Percentiles rank a stretch among this genome's conserved stretches.
These are phyloP conservation scores for Pogonophryne albipinna DNA, from an alignment of 2,797 vertebrate genomes.

Conservation along the genomic window DNA sequence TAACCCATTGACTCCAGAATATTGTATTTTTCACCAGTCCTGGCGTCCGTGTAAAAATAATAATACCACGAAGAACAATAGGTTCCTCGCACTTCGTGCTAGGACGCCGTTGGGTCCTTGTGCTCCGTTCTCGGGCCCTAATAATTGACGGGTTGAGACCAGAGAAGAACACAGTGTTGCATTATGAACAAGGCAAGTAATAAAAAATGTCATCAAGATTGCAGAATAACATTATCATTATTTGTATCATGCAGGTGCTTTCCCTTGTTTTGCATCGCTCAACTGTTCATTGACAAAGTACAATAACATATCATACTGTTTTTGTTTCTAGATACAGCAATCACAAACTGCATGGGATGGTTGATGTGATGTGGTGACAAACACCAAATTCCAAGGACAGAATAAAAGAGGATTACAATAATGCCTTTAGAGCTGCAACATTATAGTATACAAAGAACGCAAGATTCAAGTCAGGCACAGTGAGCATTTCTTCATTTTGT, in stretches of 20 bases:
- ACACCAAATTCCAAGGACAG: background rate
- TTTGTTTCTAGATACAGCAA: too few species aligned
- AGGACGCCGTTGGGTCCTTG: too few species aligned
- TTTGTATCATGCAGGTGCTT: background rate
- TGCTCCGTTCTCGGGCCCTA: too few species aligned
- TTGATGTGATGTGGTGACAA: background rate
- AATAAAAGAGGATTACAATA: background rate
- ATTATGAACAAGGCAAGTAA: constrained; percentile 4
- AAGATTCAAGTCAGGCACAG: too few species aligned
- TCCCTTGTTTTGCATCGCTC: background rate
- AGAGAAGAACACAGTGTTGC: constrained; percentile 11
- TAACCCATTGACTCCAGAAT: too few species aligned
- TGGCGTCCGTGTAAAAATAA: too few species aligned
- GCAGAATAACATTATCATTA: constrained; percentile 15
- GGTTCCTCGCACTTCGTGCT: too few species aligned
- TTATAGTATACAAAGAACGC: too few species aligned
- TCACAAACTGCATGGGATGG: too few species aligned
- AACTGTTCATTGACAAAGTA: background rate
- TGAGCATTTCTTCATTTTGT: too few species aligned
- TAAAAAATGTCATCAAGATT: constrained; percentile 15
- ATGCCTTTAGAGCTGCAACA: background rate
- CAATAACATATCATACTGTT: background rate
- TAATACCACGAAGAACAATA: too few species aligned
- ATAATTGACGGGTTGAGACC: background rate
- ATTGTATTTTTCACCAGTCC: too few species aligned